Base-by-base conservation (phyloP, 2,888 invertebrate species). In the Ochlodes sylvanus region DNA sequence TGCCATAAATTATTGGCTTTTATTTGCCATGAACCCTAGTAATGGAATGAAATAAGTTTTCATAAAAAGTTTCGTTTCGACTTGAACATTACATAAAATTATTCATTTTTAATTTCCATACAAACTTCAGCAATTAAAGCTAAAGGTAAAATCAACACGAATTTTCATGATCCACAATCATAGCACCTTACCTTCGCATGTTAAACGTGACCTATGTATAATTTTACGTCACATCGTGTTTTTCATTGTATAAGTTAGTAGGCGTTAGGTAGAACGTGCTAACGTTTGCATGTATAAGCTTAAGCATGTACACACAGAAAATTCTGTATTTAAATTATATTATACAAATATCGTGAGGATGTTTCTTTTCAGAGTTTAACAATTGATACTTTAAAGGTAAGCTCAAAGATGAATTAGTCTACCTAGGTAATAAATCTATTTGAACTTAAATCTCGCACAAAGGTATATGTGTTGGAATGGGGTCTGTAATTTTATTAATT, bases 91-190 rank as follows among this genome's bases (percentile, higher is more conserved):
- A 17, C 15, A 47, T 17, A 17, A 47, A 47, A 47, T 47, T 47
- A 50, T 50, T 44, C 19, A 19, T 19, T 12, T 47, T 47, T 47
- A 6, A 17, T 47, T 17, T 17, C 3, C 19, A 10, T 50, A 19
- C 12, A 50, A 50, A 50, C 17, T 12, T 19, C 3, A 50, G 12
- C 1, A 50, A 50, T 4, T 50, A 50, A 2, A 4, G 19, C 50
- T 50, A 47, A 50, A 50, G 2, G 57, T 54, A 63, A 21, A 65
- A 54, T 70, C 41, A 69, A 63, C 71, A 71, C 71, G 71, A 67
- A 69, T 42, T 60, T 69, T 70, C 63, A 69, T 70, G 69, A 69
- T 64, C 64, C 56, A 68, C 56, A 64, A 66, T 66, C 66, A 69
- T 55, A 63, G 61, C 66, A 64, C 47, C 70, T 61, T 69, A 19